phyloP scores from a whole-genome alignment of 2,888 invertebrate genomes.

The Crossocerus cetratus region DNA sequence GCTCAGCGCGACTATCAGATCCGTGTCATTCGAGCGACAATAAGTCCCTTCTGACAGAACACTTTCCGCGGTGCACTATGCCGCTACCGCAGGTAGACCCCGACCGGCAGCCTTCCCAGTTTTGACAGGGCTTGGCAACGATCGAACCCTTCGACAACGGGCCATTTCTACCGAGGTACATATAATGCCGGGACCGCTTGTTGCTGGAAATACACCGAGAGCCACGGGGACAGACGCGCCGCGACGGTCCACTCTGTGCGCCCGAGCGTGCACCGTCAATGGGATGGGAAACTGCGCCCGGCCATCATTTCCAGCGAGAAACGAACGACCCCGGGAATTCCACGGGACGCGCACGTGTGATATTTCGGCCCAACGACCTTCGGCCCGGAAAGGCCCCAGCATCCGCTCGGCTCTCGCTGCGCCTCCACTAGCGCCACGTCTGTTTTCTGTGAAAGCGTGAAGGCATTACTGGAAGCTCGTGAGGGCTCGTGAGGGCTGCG shows the following conservation, averaged over 20 bases:
- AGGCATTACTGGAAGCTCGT: neutral
- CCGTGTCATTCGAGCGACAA: constrained; percentile 38
- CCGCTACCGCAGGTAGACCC: constrained; percentile 31
- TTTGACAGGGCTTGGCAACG: constrained; percentile 40
- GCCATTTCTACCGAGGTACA: constrained; percentile 28
- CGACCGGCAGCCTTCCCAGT: constrained; percentile 16
- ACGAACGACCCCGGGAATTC: constrained; percentile 69
- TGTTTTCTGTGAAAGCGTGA: constrained; percentile 2
- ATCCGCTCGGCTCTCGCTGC: neutral
- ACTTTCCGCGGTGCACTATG: constrained; percentile 28
- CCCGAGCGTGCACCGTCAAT: constrained; percentile 35
- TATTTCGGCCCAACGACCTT: constrained; percentile 71
- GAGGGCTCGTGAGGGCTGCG: neutral
- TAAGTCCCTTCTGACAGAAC: constrained; percentile 27
- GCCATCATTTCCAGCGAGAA: constrained; percentile 68
- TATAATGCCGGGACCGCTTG: constrained; percentile 28
- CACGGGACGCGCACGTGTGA: constrained; percentile 65
- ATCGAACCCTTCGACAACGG: constrained; percentile 25
- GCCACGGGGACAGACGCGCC: neutral
- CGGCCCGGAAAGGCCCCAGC: constrained; percentile 49
- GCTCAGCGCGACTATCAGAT: constrained; percentile 20
- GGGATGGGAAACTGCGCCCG: constrained; percentile 45
- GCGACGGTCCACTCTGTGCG: constrained; percentile 8
- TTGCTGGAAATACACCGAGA: constrained; percentile 27
- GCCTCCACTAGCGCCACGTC: neutral